Base-by-base conservation (phyloP, 1,140 invertebrate species). In the Anoplolepis gracilipes region DNA sequence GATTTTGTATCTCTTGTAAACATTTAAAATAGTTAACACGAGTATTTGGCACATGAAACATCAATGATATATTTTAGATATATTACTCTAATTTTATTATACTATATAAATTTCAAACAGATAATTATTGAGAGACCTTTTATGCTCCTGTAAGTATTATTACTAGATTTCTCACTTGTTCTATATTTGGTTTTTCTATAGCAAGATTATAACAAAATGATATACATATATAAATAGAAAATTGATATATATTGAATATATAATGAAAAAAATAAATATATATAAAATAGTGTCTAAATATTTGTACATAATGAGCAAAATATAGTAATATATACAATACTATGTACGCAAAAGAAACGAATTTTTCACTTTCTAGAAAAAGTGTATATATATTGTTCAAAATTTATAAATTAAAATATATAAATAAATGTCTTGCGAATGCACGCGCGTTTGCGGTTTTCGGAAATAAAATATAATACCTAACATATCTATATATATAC, bases 21-120 rank as follows among this genome's bases (percentile, higher is more conserved):
- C 93, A 93, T 92, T 93, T 92, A 92, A 93, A 94, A 90, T 94
- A 90, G 86, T 73, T 93, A 94, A 94, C 92, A 93, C 87, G 91
- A 93, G 87, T 93, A 94, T 94, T 94, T 94, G 93, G 93, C 93
- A 94, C 93, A 94, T 93, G 88, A 86, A 94, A 94, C 93, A 94
- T 92, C 90, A 77, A 94, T 91, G 77, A 92, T 89, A 91, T 77
- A 78, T 87, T 91, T 88, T 77, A 86, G 13, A 75, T n/a, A 49
- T 49, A 49, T 49, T 49, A 49, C 49, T 49, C 57, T 76, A 84
- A 69, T 61, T 92, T 85, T 92, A 55, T 87, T 87, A 76, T 92
- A 86, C 64, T 90, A 89, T 49, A 49, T 89, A 70, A 87, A 85
- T 89, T 79, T 90, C 87, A 87, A 86, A 79, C 76, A 90, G 88